Evolutionary conservation across 2,888 invertebrate species (phyloP), one percentile per base, ranked within the genome.

Genomic region (Scaptomyza tumidula): DNA sequence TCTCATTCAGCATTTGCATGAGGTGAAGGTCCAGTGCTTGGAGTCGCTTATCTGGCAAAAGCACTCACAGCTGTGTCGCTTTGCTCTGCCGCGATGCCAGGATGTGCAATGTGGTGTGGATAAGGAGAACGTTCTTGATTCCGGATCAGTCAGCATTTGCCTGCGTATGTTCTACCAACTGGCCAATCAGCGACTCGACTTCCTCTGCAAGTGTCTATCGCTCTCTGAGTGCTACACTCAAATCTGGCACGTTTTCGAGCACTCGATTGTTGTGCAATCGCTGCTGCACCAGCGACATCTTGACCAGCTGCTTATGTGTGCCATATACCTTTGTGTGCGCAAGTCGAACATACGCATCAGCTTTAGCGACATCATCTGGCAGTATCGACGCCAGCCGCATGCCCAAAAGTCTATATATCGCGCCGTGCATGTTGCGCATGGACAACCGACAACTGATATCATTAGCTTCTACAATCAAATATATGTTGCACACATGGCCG

Each of bases 111-210:
- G 11, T 5, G 63, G 58, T 11, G n/a, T 19, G 5, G 70, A 45
- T 1, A 75, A 75, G 48, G 68, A 80, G 29, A 78, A 75, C 45
- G 27, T 19, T 6, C 13, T 13, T 11, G 10, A 57, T 2, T 16
- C 24, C 0, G 35, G 29, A 1, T 50, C 77, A 3, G 7, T 44
- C 3, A 11, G n/a, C 6, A 86, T 86, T 52, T 88, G 88, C 37
- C 24, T 86, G n/a, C 71, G 88, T 0, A 85, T 88, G 53, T 84
- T 88, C 31, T 85, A 85, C n/a, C 43, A 56, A 0, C 29, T 85
- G 46, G 79, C 81, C 16, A 59, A 68, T 16, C 46, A 68, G 24
- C 69, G 88, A 0, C 48, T 85, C 1, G 5, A 27, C 5, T 46
- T 55, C 3, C 55, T 85, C 2, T 88, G 85, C 44, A 53, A 45